These are phyloP conservation scores for Leptocoma aspasia DNA, from an alignment of 2,113 vertebrate species.

Conservation along the genomic window DNA sequence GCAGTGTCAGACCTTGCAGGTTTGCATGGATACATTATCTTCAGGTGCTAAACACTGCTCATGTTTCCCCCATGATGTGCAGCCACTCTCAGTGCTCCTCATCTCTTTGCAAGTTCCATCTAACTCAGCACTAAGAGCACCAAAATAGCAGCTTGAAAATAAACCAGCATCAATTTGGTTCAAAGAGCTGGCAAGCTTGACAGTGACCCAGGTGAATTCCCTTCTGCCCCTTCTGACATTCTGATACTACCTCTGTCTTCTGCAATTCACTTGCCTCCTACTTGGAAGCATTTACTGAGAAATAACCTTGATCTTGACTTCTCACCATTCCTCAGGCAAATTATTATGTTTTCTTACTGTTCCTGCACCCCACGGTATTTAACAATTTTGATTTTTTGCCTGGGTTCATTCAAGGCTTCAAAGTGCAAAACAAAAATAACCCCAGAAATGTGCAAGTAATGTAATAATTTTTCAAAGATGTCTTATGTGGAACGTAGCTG, in stretches of 20 bases:
- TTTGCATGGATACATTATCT: neutral
- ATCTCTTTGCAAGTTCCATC: neutral
- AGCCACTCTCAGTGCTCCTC: neutral
- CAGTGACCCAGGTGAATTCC: neutral
- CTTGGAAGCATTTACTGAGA: neutral
- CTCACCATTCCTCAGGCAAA: neutral
- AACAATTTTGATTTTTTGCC: neutral
- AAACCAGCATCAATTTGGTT: neutral
- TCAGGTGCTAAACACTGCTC: neutral
- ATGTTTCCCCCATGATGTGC: accelerated
- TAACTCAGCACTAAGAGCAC: neutral
- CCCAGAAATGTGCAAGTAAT: neutral
- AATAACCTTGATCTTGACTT: constrained; percentile 35
- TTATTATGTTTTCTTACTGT: neutral
- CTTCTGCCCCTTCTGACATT: neutral
- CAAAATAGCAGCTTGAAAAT: neutral
- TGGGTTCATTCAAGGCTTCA: neutral
- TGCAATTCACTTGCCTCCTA: neutral
- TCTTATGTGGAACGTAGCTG: neutral
- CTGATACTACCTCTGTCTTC: neutral
- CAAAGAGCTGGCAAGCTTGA: neutral
- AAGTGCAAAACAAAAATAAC: neutral
- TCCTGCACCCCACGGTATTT: neutral
- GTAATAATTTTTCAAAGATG: neutral
- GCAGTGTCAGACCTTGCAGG: neutral